Conservation (phyloP, 2,888 invertebrate genomes). For the Monoplex corrugatus region DNA sequence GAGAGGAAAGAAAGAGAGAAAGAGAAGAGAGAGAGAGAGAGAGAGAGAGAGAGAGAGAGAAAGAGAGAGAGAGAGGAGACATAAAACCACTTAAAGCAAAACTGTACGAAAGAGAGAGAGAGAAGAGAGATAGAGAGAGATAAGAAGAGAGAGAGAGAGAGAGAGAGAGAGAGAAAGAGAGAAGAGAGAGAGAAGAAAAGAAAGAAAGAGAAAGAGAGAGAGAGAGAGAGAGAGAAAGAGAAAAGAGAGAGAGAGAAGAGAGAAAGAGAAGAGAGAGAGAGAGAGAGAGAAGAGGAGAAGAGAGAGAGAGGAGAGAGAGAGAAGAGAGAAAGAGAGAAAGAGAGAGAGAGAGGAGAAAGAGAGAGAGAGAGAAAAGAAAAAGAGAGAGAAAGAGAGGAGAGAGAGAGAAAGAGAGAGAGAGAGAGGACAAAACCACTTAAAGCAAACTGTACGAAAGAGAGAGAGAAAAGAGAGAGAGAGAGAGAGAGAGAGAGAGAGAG, state of each 20-base stretch:
- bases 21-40: no score
- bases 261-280: no score
- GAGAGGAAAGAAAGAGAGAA: no score
- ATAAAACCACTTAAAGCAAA: no score
- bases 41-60: background rate
- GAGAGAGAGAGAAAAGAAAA: background rate
- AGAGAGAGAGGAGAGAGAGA: no score
- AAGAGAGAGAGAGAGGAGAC: background rate
- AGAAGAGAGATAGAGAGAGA: background rate
- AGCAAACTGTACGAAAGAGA: background rate
- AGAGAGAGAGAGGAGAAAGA: no score
- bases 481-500: conserved; percentile 12
- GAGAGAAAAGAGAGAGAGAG: conserved; percentile 16
- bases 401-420: conserved; percentile 5
- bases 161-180: background rate
- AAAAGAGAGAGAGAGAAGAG: no score
- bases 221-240: no score
- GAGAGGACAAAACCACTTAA: background rate
- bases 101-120: background rate
- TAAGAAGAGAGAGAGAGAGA: background rate
- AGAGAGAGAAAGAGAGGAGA: background rate
- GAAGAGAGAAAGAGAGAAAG: no score
- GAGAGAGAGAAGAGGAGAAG: no score
- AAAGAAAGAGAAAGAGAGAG: no score
- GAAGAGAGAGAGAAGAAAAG: no score